Evolutionary conservation across 2,888 invertebrate species (phyloP), one percentile per base, ranked within the genome.

Genomic region (Endomychus coccineus): DNA sequence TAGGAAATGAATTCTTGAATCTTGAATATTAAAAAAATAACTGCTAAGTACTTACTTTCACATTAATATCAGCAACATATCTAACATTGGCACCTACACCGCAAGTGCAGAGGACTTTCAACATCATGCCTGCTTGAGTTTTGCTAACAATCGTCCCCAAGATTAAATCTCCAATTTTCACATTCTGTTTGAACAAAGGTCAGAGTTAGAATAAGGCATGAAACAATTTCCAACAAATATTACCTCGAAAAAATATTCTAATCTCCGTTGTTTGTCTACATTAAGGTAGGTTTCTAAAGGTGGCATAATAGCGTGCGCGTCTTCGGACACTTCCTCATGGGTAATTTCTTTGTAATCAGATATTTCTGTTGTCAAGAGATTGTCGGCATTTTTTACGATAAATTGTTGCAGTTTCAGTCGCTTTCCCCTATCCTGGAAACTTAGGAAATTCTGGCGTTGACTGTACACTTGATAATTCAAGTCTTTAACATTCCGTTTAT

Each of bases 381-480:
- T 72, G 56, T 76, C 76, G 2, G 89, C 85, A 66, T 90, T 90
- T 55, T 84, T 84, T 6, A 84, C 83, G 52, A 91, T 77, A 65
- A 92, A 91, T 57, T 88, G 86, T 58, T 89, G 87, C 24, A 92
- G 69, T 59, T 87, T 88, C 35, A 87, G 65, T 13, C 88, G 73
- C 61, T 87, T 87, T 0, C 83, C 82, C 42, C 88, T 76, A 63
- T 88, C 88, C 64, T 85, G 83, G 63, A 88, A 87, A 34, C 83
- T 80, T 23, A 88, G 72, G 51, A 80, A 79, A 61, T 86, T 87
- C 56, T 86, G 85, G 15, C 88, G 73, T 43, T 83, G 78, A 55
- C 80, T 79, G 62, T 86, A 87, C 31, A 83, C 74, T 29, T 80
- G 77, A 59, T 79, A 88, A 64, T 80, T 83, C 27, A 75, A 64